Conservation (phyloP, 2,113 vertebrate species). For the Anhinga rufa region DNA sequence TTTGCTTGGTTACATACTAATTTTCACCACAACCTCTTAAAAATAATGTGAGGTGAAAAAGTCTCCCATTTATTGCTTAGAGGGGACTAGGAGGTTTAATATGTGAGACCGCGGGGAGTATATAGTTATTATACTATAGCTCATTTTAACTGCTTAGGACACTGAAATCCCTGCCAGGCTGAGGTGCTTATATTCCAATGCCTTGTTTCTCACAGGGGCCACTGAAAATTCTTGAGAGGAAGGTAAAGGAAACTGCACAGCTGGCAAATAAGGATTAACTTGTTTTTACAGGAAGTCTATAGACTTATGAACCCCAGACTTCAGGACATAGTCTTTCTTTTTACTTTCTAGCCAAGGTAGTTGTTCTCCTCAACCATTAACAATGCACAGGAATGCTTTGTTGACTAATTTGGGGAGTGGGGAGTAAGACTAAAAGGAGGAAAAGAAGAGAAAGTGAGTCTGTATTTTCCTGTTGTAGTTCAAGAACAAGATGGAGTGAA, state of each 20-base stretch:
- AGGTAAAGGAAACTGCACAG: background rate
- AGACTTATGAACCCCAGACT: background rate
- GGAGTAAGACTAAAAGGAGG: background rate
- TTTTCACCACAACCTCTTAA: background rate
- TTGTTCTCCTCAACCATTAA: background rate
- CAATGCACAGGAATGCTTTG: fast-evolving
- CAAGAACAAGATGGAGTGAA: background rate
- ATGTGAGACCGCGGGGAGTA: background rate
- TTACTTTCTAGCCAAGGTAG: background rate
- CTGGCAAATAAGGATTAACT: background rate
- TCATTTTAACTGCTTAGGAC: background rate
- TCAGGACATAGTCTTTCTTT: background rate
- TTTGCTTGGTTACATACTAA: background rate
- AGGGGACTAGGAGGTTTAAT: background rate
- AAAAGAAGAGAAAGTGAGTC: background rate
- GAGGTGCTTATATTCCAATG: background rate
- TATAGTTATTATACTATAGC: background rate
- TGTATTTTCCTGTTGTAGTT: background rate
- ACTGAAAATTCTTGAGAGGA: background rate
- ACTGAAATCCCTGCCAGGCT: background rate
- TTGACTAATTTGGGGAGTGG: background rate
- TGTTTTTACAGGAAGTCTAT: background rate
- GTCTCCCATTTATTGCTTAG: background rate
- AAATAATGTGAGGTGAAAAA: background rate
- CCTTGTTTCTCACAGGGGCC: background rate